These are phyloP conservation scores for Thryonomys swinderianus DNA, from an alignment of 2,113 vertebrate genomes.

Conservation along the genomic window DNA sequence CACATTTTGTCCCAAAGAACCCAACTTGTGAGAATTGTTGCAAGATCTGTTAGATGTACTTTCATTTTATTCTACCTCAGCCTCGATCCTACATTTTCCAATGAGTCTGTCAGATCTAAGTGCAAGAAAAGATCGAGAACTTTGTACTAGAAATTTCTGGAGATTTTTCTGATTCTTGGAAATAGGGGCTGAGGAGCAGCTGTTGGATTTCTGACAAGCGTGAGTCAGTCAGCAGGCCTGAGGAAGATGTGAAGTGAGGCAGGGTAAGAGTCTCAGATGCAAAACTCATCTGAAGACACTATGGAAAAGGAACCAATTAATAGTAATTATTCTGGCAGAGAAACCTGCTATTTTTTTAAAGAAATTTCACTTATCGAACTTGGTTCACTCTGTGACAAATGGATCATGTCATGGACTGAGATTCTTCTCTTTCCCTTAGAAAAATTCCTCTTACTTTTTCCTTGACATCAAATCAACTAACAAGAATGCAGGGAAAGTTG, in stretches of 20 bases:
- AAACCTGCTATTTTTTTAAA: conserved; percentile 2
- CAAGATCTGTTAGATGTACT: neutral
- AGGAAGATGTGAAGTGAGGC: neutral
- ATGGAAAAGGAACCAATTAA: conserved; percentile 3
- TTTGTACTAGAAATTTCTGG: conserved; percentile 13
- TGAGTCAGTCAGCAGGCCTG: neutral
- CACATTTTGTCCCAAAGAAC: conserved; percentile 37
- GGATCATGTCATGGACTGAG: neutral
- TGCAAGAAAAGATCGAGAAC: conserved; percentile 8
- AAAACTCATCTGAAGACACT: neutral
- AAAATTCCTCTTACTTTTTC: neutral
- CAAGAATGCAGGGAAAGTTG: neutral
- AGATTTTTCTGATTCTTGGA: neutral
- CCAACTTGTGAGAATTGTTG: neutral
- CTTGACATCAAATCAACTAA: conserved; percentile 27
- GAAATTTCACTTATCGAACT: neutral
- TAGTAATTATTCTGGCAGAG: neutral
- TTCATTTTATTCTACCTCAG: neutral
- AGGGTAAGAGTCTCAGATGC: neutral
- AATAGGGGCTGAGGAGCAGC: neutral
- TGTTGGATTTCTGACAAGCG: neutral
- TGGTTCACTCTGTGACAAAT: neutral
- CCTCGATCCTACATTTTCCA: conserved; percentile 1
- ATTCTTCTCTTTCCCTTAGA: neutral
- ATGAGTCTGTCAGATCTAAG: neutral